Evolutionary conservation across 2,888 invertebrate species (phyloP).

Genomic region (Eupithecia dodoneata): DNA sequence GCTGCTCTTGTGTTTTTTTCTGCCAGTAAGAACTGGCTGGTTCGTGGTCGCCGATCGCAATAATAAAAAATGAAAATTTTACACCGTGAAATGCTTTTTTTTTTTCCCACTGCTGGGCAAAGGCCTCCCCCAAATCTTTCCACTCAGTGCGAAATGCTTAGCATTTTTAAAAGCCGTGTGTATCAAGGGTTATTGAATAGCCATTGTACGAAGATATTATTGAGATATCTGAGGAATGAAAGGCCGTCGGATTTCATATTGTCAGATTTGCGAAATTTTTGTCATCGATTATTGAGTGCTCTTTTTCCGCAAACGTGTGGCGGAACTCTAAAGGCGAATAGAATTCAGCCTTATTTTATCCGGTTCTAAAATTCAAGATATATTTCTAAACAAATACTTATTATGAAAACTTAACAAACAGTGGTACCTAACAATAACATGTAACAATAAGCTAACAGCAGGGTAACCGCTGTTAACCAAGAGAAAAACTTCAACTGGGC

Average conservation of each 20-base stretch:
- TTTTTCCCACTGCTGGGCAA: too few species aligned
- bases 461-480: too few species aligned
- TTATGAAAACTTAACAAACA: too few species aligned
- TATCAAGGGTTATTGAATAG: constrained; percentile 52
- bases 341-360: not conserved
- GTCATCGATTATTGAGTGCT: constrained; percentile 43
- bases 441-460: too few species aligned
- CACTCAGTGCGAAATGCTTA: too few species aligned
- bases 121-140: too few species aligned
- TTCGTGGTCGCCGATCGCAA: too few species aligned
- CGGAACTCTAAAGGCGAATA: not conserved
- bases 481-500: too few species aligned
- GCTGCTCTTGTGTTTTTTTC: too few species aligned
- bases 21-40: too few species aligned
- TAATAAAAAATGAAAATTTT: not conserved
- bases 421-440: too few species aligned
- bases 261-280: constrained; percentile 53
- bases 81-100: not conserved
- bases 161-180: constrained; percentile 36
- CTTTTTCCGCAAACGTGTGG: constrained; percentile 20
- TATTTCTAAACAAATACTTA: not conserved
- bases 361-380: not conserved
- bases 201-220: constrained; percentile 53
- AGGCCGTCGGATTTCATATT: constrained; percentile 51
- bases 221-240: constrained; percentile 53